Evolutionary conservation across 2,888 invertebrate genomes (phyloP).

Genomic region (Melieria picta): DNA sequence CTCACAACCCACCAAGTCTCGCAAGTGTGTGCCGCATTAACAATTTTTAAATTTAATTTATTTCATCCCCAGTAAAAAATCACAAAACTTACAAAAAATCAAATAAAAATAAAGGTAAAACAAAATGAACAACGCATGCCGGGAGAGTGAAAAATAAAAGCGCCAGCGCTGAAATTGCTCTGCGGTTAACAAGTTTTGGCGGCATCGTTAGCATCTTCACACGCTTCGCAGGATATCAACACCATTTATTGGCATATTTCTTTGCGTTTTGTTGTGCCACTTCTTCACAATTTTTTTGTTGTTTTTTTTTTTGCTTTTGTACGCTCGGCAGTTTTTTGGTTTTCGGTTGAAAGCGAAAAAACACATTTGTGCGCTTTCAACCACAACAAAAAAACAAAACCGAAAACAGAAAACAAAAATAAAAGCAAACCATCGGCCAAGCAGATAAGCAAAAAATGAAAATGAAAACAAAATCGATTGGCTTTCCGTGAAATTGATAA

Average conservation of each 20-base stretch:
- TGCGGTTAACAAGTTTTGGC: constrained; percentile 64
- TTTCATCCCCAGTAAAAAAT: too few species aligned
- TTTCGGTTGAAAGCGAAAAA: constrained; percentile 22
- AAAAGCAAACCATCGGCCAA: neutral
- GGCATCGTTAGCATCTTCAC: constrained; percentile 63
- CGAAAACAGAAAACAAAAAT: neutral
- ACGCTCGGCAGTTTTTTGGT: constrained; percentile 22
- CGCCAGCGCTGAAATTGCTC: constrained; percentile 35
- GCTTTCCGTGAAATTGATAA: constrained; percentile 62
- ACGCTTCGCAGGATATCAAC: constrained; percentile 63
- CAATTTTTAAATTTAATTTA: too few species aligned
- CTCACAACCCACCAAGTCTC: too few species aligned
- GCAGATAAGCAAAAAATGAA: constrained; percentile 22
- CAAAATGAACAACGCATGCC: too few species aligned
- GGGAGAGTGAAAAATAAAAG: too few species aligned
- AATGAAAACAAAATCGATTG: constrained; percentile 53
- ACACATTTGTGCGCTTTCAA: constrained; percentile 6
- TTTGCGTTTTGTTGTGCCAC: constrained; percentile 10
- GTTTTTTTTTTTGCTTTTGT: neutral
- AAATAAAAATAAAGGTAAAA: too few species aligned
- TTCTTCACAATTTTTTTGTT: constrained; percentile 20
- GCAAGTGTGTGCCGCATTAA: too few species aligned
- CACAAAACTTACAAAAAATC: too few species aligned
- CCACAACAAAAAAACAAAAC: neutral
- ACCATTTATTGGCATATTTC: constrained; percentile 37